These are phyloP conservation scores for Streblospio benedicti DNA, from an alignment of 1,140 invertebrate genomes.

Conservation along the genomic window DNA sequence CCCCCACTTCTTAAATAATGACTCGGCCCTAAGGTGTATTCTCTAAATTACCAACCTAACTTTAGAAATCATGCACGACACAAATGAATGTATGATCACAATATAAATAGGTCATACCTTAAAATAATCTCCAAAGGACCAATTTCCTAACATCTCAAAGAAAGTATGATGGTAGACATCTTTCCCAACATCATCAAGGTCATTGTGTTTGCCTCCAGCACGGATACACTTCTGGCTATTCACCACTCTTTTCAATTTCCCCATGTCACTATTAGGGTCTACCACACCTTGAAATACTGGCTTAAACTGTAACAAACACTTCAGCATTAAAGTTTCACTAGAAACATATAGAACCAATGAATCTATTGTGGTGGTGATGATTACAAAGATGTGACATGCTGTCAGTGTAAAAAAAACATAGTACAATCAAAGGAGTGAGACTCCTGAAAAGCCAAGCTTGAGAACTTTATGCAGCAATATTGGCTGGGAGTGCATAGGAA, in stretches of 20 bases:
- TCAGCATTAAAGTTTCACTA: too few species aligned
- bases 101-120: constrained; percentile 57
- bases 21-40: too few species aligned
- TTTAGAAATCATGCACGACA: too few species aligned
- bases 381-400: not conserved
- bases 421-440: too few species aligned
- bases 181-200: constrained; percentile 98
- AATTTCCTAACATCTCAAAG: constrained; percentile 99
- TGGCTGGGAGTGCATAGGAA: too few species aligned
- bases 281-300: constrained; percentile 92
- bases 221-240: constrained; percentile 98
- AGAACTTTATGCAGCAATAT: too few species aligned
- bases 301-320: constrained; percentile 72
- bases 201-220: constrained; percentile 98
- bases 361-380: not conserved
- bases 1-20: too few species aligned
- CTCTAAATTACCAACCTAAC: too few species aligned
- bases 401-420: not conserved
- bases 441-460: too few species aligned
- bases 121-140: constrained; percentile 99
- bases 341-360: constrained; percentile 2
- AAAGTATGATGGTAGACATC: constrained; percentile 99
- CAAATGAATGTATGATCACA: not conserved
- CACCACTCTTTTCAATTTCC: constrained; percentile 57
- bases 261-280: constrained; percentile 93